phyloP scores from a whole-genome alignment of 1,140 invertebrate species.

The Littorina saxatilis region DNA sequence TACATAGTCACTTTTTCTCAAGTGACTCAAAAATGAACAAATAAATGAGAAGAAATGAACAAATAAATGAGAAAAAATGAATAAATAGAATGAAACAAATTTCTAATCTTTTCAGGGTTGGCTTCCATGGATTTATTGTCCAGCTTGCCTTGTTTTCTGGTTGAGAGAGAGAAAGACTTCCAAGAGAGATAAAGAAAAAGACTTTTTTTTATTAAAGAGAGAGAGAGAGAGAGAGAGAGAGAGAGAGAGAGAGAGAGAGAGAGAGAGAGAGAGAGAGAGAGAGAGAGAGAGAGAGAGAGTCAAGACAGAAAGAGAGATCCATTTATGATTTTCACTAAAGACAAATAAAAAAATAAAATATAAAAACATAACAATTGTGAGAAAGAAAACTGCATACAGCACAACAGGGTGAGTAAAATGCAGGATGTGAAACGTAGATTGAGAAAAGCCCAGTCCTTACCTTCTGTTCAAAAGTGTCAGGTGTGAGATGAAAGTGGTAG shows the following conservation, averaged over 20 bases:
- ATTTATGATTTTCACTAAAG: too few species aligned
- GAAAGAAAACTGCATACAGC: not conserved
- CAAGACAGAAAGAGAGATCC: not conserved
- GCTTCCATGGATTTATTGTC: too few species aligned
- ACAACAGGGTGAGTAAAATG: not conserved
- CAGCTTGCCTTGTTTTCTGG: too few species aligned
- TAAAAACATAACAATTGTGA: too few species aligned
- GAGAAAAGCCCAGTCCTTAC: constrained; percentile 52
- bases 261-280: not conserved
- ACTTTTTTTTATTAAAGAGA: not conserved
- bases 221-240: not conserved
- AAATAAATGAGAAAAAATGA: too few species aligned
- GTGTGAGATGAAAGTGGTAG: constrained; percentile 95
- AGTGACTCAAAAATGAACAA: too few species aligned
- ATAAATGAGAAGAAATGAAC: too few species aligned
- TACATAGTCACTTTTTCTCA: too few species aligned
- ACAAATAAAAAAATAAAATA: not conserved
- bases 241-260: not conserved
- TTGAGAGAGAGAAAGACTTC: too few species aligned
- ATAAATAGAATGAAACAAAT: too few species aligned
- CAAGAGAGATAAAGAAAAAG: not conserved
- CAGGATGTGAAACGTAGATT: not conserved
- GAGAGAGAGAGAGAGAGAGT: not conserved
- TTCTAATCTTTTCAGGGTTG: too few species aligned
- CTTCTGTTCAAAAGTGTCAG: constrained; percentile 79